Evolutionary conservation across 2,888 invertebrate genomes (phyloP).

Genomic region (Gerosis bhagava): DNA sequence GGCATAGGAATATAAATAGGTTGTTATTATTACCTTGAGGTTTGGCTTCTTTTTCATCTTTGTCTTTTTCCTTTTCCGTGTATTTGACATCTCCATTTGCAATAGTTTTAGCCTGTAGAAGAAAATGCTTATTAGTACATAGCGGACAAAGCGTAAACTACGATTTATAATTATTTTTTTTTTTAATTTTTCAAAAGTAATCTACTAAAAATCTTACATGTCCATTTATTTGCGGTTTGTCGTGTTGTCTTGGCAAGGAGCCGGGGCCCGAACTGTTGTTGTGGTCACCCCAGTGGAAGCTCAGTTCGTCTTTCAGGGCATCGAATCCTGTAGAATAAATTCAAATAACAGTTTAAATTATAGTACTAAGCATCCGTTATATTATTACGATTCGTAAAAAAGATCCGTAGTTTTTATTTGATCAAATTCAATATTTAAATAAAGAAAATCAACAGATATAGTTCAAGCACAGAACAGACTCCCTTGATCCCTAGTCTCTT

Average conservation of each 20-base stretch:
- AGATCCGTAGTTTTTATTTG: no score
- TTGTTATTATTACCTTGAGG: slow-evolving; percentile 60
- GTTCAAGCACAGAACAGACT: no score
- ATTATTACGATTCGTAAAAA: no score
- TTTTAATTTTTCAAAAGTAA: no score
- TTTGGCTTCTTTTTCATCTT: slow-evolving; percentile 51
- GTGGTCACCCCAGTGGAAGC: slow-evolving; percentile 88
- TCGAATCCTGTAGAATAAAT: slow-evolving; percentile 82
- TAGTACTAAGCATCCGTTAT: no score
- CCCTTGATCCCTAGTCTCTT: no score
- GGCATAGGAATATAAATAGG: no score
- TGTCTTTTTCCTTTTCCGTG: slow-evolving; percentile 49
- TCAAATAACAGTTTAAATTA: not conserved
- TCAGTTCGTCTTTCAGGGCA: slow-evolving; percentile 87
- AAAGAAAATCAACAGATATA: no score
- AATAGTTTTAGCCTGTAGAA: slow-evolving; percentile 58
- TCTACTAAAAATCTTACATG: slow-evolving; percentile 64
- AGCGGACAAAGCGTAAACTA: no score
- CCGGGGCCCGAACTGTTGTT: slow-evolving; percentile 83
- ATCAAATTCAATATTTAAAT: no score
- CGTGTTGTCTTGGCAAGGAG: slow-evolving; percentile 56
- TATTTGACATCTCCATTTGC: slow-evolving; percentile 71
- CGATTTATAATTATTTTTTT: no score
- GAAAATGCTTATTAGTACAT: not conserved
- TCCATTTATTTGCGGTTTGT: slow-evolving; percentile 60